A percentile compares a stretch with the other conserved stretches of the same genome.
phyloP scores from a whole-genome alignment of 2,113 vertebrate species.

The Rhizomys pruinosus region DNA sequence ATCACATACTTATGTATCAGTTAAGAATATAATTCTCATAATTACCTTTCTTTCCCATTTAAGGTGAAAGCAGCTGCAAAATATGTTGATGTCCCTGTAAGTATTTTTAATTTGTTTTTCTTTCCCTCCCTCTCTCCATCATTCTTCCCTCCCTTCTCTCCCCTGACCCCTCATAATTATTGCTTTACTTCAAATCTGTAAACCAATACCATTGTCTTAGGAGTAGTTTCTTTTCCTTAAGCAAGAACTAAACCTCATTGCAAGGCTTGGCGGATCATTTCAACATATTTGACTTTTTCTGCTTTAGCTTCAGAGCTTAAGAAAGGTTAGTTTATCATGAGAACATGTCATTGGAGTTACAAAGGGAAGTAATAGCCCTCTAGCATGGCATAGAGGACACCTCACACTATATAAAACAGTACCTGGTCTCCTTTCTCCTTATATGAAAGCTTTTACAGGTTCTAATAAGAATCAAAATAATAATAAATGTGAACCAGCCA shows the following conservation, averaged over 20 bases:
- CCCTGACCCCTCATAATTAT: conserved; percentile 47
- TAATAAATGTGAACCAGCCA: not conserved
- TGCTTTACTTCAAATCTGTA: conserved; percentile 61
- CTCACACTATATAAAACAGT: not conserved
- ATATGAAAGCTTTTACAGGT: not conserved
- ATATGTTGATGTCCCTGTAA: conserved; percentile 97
- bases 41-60: conserved; percentile 80
- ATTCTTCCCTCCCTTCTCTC: not conserved
- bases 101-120: conserved; percentile 82
- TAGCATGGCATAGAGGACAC: not conserved
- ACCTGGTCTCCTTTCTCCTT: not conserved
- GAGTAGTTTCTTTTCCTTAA: conserved; percentile 79
- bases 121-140: not conserved
- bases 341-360: not conserved
- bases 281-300: conserved; percentile 82
- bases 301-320: conserved; percentile 71
- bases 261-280: conserved; percentile 80
- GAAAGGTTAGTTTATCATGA: not conserved
- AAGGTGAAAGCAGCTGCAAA: conserved; percentile 98
- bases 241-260: conserved; percentile 74
- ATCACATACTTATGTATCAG: not conserved
- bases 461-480: conserved; percentile 37
- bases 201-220: not conserved
- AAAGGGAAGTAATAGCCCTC: not conserved
- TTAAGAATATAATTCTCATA: conserved; percentile 69